Percentiles rank a stretch among this genome's conserved stretches.
These are phyloP conservation scores for Stegostoma tigrinum DNA, from an alignment of 2,113 vertebrate genomes.

Conservation along the genomic window DNA sequence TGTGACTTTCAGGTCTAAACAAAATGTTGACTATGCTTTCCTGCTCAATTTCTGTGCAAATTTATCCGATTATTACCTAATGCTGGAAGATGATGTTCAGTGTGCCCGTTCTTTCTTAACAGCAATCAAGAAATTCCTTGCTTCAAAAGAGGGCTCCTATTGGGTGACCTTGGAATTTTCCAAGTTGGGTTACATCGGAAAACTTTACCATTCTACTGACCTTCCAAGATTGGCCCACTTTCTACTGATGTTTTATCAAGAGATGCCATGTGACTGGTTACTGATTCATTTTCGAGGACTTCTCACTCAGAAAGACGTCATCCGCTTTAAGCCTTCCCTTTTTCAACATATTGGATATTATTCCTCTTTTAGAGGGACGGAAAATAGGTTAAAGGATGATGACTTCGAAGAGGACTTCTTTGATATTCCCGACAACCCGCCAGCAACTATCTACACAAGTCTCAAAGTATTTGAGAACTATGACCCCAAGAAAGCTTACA, in stretches of 20 bases:
- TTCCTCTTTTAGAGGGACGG: constrained; percentile 58
- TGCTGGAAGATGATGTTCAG: constrained; percentile 68
- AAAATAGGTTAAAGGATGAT: constrained; percentile 63
- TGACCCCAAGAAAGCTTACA: constrained; percentile 59
- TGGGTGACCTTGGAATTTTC: constrained; percentile 83
- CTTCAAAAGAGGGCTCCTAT: constrained; percentile 41
- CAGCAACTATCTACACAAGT: constrained; percentile 54
- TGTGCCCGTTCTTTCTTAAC: constrained; percentile 61
- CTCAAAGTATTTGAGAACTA: constrained; percentile 51
- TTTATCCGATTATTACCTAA: constrained; percentile 72
- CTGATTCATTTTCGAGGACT: constrained; percentile 65
- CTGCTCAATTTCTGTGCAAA: constrained; percentile 65
- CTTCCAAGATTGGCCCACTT: constrained; percentile 65
- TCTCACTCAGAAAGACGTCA: constrained; percentile 59
- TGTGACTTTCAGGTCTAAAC: constrained; percentile 69
- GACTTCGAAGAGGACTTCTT: constrained; percentile 50
- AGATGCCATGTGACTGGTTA: constrained; percentile 75
- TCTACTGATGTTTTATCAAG: constrained; percentile 75
- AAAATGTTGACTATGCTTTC: constrained; percentile 72
- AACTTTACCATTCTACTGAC: constrained; percentile 67
- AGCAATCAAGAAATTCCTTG: constrained; percentile 52
- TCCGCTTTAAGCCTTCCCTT: constrained; percentile 68
- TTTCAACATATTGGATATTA: constrained; percentile 67
- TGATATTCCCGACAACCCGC: constrained; percentile 57
- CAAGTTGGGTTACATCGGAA: constrained; percentile 71